phyloP scores from a whole-genome alignment of 2,888 invertebrate genomes.

The Idaea straminata region DNA sequence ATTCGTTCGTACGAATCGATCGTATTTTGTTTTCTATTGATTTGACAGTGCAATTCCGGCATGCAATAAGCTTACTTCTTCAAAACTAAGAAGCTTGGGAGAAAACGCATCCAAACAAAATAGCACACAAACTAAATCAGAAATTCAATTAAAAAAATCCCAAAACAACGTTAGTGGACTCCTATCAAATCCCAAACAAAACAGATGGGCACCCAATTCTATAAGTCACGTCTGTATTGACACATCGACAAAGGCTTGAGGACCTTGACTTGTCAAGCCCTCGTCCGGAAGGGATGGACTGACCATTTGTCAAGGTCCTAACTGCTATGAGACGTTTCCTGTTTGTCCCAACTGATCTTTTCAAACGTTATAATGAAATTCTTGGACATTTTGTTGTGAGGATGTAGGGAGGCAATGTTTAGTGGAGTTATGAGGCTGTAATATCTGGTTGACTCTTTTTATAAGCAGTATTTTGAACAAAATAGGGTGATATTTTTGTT shows the following conservation, averaged over 20 bases:
- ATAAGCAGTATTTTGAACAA: too few species aligned
- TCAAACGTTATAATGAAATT: constrained; percentile 10
- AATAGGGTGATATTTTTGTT: too few species aligned
- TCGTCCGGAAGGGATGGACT: constrained; percentile 35
- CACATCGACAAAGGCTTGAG: constrained; percentile 25
- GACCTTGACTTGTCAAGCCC: constrained; percentile 19
- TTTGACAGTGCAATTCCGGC: too few species aligned
- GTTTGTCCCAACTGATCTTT: constrained; percentile 35
- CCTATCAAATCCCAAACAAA: constrained; percentile 30
- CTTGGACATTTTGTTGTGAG: not conserved
- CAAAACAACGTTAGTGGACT: not conserved
- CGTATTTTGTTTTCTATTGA: too few species aligned
- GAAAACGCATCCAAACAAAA: too few species aligned
- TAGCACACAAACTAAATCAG: not conserved
- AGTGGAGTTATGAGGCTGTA: constrained; percentile 1
- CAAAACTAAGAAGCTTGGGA: too few species aligned
- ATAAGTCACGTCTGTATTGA: constrained; percentile 53
- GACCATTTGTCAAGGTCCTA: constrained; percentile 57
- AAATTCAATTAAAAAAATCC: not conserved
- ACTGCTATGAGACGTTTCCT: constrained; percentile 42
- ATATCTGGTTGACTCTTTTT: not conserved
- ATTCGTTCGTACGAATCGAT: too few species aligned
- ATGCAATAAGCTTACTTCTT: too few species aligned
- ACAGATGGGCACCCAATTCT: constrained; percentile 43
- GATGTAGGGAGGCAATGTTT: constrained; percentile 13